Evolutionary conservation across 2,888 invertebrate genomes (phyloP).

Genomic region (Pollenia amentaria): DNA sequence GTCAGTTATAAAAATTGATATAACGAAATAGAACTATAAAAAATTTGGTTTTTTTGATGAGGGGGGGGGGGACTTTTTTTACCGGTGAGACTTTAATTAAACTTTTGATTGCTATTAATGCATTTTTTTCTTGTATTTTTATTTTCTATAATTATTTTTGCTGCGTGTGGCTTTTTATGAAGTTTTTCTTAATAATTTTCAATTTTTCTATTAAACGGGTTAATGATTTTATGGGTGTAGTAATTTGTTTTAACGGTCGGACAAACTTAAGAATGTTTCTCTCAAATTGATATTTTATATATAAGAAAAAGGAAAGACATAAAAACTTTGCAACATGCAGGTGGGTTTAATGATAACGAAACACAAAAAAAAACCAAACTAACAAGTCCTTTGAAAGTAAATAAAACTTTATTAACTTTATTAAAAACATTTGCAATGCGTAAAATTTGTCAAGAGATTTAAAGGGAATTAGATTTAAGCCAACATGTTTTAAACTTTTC

Average conservation of each 20-base stretch:
- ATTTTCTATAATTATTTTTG: slow-evolving; percentile 27
- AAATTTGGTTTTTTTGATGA: background rate
- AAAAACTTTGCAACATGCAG: slow-evolving; percentile 5
- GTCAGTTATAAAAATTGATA: slow-evolving; percentile 54
- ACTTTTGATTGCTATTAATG: slow-evolving; percentile 64
- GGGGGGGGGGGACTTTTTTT: background rate
- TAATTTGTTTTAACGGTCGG: slow-evolving; percentile 48
- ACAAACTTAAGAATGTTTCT: slow-evolving; percentile 23
- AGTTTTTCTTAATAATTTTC: slow-evolving; percentile 46
- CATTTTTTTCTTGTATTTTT: slow-evolving; percentile 11
- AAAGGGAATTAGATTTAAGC: no score
- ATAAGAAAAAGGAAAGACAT: slow-evolving; percentile 1
- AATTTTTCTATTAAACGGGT: slow-evolving; percentile 43
- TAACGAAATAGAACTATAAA: slow-evolving; percentile 19
- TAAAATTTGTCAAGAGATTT: no score
- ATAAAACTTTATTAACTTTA: background rate
- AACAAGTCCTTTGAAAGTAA: background rate
- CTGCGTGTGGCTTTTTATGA: slow-evolving; percentile 65
- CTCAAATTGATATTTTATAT: slow-evolving; percentile 19
- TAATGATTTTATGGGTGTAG: slow-evolving; percentile 42
- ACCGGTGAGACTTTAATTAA: slow-evolving; percentile 63
- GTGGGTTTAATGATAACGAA: slow-evolving; percentile 8
- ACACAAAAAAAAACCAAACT: background rate
- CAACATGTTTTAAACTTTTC: no score
- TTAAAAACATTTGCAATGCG: background rate